phyloP scores from a whole-genome alignment of 2,113 vertebrate species.

The Gymnarchus niloticus region DNA sequence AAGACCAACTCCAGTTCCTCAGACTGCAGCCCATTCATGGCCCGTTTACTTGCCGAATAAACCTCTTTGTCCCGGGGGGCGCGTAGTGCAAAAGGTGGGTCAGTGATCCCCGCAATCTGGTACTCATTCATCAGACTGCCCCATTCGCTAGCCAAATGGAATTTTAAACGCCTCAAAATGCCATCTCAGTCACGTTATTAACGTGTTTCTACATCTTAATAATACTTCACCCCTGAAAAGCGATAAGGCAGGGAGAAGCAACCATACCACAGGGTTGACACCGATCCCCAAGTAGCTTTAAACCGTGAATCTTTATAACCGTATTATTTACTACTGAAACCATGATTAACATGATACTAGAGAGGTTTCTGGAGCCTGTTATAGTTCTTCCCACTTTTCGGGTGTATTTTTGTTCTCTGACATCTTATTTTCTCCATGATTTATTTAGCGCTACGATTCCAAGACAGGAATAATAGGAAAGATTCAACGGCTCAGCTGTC shows the following conservation, averaged over 20 bases:
- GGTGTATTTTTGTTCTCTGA: neutral
- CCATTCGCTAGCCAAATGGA: neutral
- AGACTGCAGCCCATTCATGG: neutral
- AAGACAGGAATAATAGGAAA: neutral
- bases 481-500: neutral
- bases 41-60: neutral
- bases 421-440: neutral
- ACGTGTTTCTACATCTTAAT: neutral
- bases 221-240: neutral
- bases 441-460: neutral
- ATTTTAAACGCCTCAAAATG: neutral
- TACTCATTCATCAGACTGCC: neutral
- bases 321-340: neutral
- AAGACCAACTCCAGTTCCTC: neutral
- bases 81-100: neutral
- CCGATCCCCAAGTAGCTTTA: too few relatives aligned
- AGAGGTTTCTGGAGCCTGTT: neutral
- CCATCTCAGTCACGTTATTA: neutral
- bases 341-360: neutral
- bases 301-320: neutral
- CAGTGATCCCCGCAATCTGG: neutral
- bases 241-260: neutral
- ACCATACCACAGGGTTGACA: too few relatives aligned
- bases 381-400: neutral
- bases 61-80: neutral